phyloP scores from a whole-genome alignment of 37 sponge, comb jelly and placozoan genomes.

The Axinella damicornis region DNA sequence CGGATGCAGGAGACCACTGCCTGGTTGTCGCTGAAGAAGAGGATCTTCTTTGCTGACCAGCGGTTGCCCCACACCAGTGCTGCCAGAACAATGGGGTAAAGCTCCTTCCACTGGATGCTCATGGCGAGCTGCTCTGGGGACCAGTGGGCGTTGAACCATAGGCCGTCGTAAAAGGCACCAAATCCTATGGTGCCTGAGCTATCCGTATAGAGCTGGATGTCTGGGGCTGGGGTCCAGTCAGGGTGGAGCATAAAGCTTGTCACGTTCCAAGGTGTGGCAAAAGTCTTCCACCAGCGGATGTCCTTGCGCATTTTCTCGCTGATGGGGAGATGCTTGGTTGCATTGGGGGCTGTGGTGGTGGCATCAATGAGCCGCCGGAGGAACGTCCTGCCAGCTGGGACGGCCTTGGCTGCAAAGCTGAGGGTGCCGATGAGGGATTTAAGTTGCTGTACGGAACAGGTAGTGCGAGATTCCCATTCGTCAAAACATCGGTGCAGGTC shows the following conservation, averaged over 20 bases:
- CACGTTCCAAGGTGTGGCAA: neutral
- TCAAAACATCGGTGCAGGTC: neutral
- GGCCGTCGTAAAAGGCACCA: slow-evolving; percentile 24
- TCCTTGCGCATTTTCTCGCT: neutral
- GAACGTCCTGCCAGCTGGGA: slow-evolving; percentile 13
- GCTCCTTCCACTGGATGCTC: slow-evolving; percentile 3
- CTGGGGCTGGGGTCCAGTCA: neutral
- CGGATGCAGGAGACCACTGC: slow-evolving; percentile 13
- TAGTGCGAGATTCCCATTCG: neutral
- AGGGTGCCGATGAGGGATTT: slow-evolving; percentile 29
- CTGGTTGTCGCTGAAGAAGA: slow-evolving; percentile 46
- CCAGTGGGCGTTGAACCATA: slow-evolving; percentile 48
- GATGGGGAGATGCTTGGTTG: neutral
- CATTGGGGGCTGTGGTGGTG: neutral
- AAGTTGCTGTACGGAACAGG: slow-evolving; percentile 11
- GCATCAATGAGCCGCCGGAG: slow-evolving; percentile 21
- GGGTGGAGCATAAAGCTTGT: neutral
- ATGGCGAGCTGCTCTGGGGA: neutral
- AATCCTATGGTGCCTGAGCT: slow-evolving; percentile 34
- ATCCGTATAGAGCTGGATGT: neutral
- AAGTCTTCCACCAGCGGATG: neutral
- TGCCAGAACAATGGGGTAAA: slow-evolving; percentile 15
- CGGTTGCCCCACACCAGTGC: slow-evolving; percentile 26
- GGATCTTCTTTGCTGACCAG: slow-evolving; percentile 6
- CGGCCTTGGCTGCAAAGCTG: slow-evolving; percentile 10